Evolutionary conservation across 2,113 vertebrate species (phyloP).

Genomic region (Regulus satrapa): DNA sequence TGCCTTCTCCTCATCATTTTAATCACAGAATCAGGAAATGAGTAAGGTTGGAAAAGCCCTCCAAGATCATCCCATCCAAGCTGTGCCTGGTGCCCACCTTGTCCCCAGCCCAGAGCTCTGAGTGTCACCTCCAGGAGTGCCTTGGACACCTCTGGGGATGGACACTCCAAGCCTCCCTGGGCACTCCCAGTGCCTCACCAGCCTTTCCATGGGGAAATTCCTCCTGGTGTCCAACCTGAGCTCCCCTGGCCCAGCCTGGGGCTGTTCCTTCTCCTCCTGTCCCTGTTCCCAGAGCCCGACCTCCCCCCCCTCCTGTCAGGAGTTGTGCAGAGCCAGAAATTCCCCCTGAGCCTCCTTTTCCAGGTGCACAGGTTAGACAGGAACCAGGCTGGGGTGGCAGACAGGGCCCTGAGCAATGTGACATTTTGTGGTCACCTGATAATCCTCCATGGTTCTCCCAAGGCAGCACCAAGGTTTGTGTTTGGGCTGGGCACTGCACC

Average conservation of each 20-base stretch:
- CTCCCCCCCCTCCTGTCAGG: not conserved
- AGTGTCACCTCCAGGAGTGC: not conserved
- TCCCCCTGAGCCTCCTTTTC: not conserved
- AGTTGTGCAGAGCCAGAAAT: not conserved
- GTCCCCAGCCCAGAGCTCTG: not conserved
- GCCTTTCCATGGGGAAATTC: not conserved
- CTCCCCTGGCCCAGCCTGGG: not conserved
- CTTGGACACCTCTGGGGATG: not conserved
- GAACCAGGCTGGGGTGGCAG: not conserved
- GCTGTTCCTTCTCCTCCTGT: not conserved
- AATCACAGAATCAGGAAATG: not conserved
- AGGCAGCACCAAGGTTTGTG: not conserved
- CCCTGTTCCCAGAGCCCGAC: not conserved
- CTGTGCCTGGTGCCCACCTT: not conserved
- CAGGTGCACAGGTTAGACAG: not conserved
- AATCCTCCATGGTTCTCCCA: not conserved
- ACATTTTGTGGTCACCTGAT: not conserved
- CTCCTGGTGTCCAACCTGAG: fast-evolving
- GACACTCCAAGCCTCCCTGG: not conserved
- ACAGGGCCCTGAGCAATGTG: not conserved
- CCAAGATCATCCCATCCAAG: not conserved
- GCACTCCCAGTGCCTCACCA: fast-evolving
- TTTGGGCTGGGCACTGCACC: not conserved
- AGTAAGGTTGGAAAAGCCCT: not conserved
- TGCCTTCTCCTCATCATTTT: not conserved